These are phyloP conservation scores for Tachystola acroxantha DNA, from an alignment of 2,888 invertebrate genomes.

Conservation along the genomic window DNA sequence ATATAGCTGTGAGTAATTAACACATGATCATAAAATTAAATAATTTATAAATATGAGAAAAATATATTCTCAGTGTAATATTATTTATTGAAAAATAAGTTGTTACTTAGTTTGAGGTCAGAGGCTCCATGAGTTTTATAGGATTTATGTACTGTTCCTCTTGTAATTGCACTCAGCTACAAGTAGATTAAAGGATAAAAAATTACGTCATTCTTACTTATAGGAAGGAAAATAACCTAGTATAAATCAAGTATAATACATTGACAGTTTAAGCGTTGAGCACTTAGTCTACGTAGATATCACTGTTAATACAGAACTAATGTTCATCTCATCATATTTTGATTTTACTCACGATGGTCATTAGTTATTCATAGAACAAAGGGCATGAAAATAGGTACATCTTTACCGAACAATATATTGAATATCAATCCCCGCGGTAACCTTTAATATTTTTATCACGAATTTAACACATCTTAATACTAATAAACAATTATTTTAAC, in stretches of 20 bases:
- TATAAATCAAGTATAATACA: neutral
- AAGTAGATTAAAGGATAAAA: too few species aligned
- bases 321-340: neutral
- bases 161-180: too few species aligned
- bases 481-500: conserved; percentile 60
- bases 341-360: conserved; percentile 7
- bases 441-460: conserved; percentile 58
- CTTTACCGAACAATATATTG: conserved; percentile 36
- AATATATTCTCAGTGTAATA: too few species aligned
- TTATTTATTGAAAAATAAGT: too few species aligned
- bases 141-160: too few species aligned
- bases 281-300: neutral
- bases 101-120: neutral
- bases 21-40: neutral
- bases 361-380: conserved; percentile 23
- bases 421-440: conserved; percentile 50
- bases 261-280: neutral
- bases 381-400: conserved; percentile 35
- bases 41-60: neutral
- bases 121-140: too few species aligned
- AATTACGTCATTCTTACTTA: too few species aligned
- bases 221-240: too few species aligned
- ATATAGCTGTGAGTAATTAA: neutral
- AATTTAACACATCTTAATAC: conserved; percentile 62
- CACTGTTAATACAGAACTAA: neutral